Base-by-base conservation (phyloP, 1,140 invertebrate genomes). In the Portunus trituberculatus region DNA sequence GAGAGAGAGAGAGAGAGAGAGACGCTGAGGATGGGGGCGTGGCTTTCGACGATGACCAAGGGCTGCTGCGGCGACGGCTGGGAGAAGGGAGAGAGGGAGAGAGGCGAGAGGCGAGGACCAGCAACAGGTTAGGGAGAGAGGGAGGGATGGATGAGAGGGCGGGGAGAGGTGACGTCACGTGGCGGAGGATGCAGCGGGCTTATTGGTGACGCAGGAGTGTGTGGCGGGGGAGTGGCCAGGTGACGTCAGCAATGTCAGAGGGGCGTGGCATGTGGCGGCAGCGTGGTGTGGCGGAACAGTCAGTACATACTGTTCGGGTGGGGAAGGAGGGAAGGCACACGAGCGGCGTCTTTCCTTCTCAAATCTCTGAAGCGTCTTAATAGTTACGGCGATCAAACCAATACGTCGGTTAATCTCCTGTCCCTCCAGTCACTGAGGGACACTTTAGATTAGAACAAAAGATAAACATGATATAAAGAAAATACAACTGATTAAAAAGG, bases 1-100 rank as follows among this genome's bases (percentile, higher is more conserved):
- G 59, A 76, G 59, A 76, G 59, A 76, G 59, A 76, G 59, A 76
- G 59, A 76, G 59, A 76, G 59, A 76, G 59, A 76, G 59, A 76
- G 59, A 76, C 0, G 20, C 12, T 20, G 20, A n/a, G 67, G 20
- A 20, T n/a, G 59, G 20, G 52, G 20, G 52, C 10, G 52, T 16
- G 52, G 10, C 52, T 16, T 59, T 4, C 20, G 12, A 16, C 52
- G 39, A 39, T 39, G 39, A 39, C 39, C 39, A 6, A 39, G 39
- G 39, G 6, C 1, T 1, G 39, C 39, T 1, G 39, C 39, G 39
- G 39, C 39, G 39, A 6, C 39, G 39, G 39, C 39, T 1, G 39
- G 16, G 52, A 59, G 52, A 59, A 20, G 16, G 52, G 52, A 59
- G 52, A 59, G 52, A 59, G 52, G 16, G 2, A 59, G 52, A 2